Evolutionary conservation across 2,113 vertebrate genomes (phyloP).

Genomic region (Myocastor coypus): DNA sequence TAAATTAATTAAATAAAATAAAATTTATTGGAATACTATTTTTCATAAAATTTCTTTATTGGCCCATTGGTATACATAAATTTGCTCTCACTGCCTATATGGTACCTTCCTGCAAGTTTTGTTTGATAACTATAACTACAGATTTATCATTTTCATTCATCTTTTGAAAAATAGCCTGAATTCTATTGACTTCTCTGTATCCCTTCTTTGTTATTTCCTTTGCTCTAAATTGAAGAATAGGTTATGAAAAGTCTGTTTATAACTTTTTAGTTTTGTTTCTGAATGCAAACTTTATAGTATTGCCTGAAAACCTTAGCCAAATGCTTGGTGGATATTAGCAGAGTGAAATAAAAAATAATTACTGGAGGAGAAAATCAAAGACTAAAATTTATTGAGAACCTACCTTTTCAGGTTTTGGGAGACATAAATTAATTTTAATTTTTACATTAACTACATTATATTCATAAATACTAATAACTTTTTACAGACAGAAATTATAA

Average conservation of each 20-base stretch:
- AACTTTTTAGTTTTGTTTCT: constrained; percentile 33
- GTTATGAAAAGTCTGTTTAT: constrained; percentile 13
- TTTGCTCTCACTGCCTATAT: neutral
- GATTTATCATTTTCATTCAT: constrained; percentile 5
- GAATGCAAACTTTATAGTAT: neutral
- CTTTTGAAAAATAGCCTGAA: neutral
- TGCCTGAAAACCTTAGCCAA: neutral
- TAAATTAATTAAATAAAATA: too few relatives aligned
- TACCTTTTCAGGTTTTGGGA: neutral
- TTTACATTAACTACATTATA: neutral
- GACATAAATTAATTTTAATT: constrained; percentile 32
- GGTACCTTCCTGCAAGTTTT: neutral
- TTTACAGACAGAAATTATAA: neutral
- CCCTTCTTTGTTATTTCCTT: constrained; percentile 48
- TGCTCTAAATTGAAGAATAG: neutral
- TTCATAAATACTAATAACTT: neutral
- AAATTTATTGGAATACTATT: too few relatives aligned
- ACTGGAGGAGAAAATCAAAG: neutral
- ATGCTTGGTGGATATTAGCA: neutral
- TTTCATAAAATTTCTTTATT: neutral
- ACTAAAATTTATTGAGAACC: too few relatives aligned
- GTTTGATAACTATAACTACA: neutral
- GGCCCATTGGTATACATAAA: neutral
- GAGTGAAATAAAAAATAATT: neutral
- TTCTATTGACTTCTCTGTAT: constrained; percentile 8